Base-by-base conservation (phyloP, 2,888 invertebrate genomes). In the Kuschelorhynchus macadamiae region DNA sequence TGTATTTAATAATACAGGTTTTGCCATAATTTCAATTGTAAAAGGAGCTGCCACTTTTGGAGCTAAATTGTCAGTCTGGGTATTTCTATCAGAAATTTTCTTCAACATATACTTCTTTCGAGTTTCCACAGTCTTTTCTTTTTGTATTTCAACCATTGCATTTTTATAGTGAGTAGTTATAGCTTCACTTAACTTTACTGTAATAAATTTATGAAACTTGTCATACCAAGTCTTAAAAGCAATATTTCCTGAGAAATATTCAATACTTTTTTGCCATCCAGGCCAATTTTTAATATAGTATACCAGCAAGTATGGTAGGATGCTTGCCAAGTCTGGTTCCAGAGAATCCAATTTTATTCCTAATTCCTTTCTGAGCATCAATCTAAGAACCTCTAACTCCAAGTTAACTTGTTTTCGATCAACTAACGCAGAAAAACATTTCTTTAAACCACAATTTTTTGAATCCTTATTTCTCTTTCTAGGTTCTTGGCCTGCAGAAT, bases 281-380 rank as follows among this genome's bases (percentile, higher is more conserved):
- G 77, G 77, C 77, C 77, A 77, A 25, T 70, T 69, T 61, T 72
- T 75, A 39, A 76, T 76, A 56, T 76, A 75, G 20, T 67, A 61
- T 1, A 75, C 71, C 9, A 77, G 55, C 71, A 76, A 70, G 30
- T 71, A 71, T 1, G 76, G 77, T 46, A 77, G 53, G 25, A 75
- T 62, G 1, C 32, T 30, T 1, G 59, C 57, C 50, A 76, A 55
- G 18, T 69, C 56, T 20, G 63, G 42, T 16, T 75, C 71, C 12
- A 76, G 52, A n/a, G 17, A 17, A 25, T 74, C 71, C 1, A 71
- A 20, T 44, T 73, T 66, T 16, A 77, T 59, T 14, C 53, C 57
- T 49, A 77, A 53, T 61, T 77, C 77, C 32, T 74, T 71, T 39
- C 70, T 67, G 3, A 77, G 62, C 73, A 77, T 77, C 44, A 74